A percentile compares a stretch with the other conserved stretches of the same genome.
Evolutionary conservation across 2,797 vertebrate species (phyloP).

Genomic region (Sphenopsis melanotis): DNA sequence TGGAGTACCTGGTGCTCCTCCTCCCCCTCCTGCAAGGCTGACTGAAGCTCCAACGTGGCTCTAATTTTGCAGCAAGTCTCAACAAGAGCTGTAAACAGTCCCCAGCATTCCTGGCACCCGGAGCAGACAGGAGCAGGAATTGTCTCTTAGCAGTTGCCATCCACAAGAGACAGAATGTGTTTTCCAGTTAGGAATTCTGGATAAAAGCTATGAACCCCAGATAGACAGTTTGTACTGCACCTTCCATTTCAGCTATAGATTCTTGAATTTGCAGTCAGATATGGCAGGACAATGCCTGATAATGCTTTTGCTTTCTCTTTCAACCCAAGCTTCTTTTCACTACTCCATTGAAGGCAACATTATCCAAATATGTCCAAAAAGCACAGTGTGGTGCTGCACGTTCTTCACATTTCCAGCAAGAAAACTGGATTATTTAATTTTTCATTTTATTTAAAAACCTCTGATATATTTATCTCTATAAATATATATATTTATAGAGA

Average conservation of each 20-base stretch:
- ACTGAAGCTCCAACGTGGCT: not conserved
- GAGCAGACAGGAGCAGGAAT: not conserved
- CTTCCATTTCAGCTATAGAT: not conserved
- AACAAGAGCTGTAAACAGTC: slow-evolving; percentile 11
- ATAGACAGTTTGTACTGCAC: not conserved
- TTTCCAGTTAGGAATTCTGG: not conserved
- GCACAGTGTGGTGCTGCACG: not conserved
- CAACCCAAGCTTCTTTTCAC: not conserved
- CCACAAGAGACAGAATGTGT: not conserved
- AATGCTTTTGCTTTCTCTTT: slow-evolving; percentile 13
- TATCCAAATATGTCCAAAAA: not conserved
- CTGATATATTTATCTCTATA: not conserved
- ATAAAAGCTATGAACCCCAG: not conserved
- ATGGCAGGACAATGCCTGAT: not conserved
- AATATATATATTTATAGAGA: too few species aligned
- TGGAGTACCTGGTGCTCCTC: slow-evolving; percentile 34
- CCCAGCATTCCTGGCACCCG: not conserved
- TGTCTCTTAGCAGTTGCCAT: not conserved
- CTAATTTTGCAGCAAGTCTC: not conserved
- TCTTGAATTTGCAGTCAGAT: not conserved
- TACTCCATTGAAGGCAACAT: not conserved
- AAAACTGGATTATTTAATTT: not conserved
- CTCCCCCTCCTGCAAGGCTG: not conserved
- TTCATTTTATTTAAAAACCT: not conserved
- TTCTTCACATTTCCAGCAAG: not conserved